phyloP scores from a whole-genome alignment of 92 coral and sea anemone species.

The Siderastrea radians region DNA sequence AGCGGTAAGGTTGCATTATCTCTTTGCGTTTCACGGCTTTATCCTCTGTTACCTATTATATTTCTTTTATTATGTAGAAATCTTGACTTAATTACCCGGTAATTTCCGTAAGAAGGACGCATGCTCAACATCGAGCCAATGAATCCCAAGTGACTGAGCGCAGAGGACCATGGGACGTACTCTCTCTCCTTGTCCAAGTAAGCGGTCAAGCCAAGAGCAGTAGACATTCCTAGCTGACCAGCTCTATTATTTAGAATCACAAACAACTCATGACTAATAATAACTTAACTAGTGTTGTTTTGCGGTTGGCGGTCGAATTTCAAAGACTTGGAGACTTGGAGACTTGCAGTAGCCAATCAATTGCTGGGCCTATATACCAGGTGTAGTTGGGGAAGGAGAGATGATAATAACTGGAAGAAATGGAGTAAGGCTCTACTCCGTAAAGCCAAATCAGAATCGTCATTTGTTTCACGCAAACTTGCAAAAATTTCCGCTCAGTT shows the following conservation, averaged over 20 bases:
- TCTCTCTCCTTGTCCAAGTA: conserved; percentile 92
- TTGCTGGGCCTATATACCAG: no score
- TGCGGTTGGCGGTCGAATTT: neutral
- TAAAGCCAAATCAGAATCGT: no score
- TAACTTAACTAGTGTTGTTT: neutral
- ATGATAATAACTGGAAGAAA: no score
- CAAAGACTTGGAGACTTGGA: no score
- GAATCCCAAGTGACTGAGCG: conserved; percentile 80
- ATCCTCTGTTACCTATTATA: neutral
- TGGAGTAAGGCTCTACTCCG: no score
- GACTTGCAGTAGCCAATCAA: no score
- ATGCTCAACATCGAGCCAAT: conserved; percentile 93
- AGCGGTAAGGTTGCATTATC: neutral
- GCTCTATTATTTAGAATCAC: conserved; percentile 61
- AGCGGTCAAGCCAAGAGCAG: conserved; percentile 87
- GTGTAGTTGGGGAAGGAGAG: no score
- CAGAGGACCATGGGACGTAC: conserved; percentile 96
- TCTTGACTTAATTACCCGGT: conserved; percentile 71
- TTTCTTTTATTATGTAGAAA: no score
- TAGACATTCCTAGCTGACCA: conserved; percentile 83
- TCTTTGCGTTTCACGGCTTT: neutral
- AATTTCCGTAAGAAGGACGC: conserved; percentile 83
- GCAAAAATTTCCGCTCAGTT: no score
- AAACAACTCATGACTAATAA: neutral
- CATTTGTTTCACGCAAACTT: no score